Evolutionary conservation across 2,113 vertebrate genomes (phyloP).

Genomic region (Phalacrocorax carbo): DNA sequence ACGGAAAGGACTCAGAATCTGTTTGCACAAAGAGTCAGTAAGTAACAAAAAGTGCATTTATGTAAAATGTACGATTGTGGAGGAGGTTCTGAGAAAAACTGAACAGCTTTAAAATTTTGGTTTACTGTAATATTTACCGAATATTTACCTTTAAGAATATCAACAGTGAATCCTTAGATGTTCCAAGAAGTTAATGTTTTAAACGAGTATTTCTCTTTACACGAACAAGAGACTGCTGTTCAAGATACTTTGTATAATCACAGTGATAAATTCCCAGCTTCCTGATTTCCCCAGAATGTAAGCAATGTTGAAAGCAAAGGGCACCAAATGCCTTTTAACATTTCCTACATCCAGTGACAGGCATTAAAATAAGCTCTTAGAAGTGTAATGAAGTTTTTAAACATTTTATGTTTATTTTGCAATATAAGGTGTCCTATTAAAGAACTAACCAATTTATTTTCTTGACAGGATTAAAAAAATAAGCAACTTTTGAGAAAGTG

Average conservation of each 20-base stretch:
- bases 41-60: not conserved
- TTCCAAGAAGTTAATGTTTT: not conserved
- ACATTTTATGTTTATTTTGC: not conserved
- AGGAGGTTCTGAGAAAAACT: not conserved
- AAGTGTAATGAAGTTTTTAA: slow-evolving; percentile 7
- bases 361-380: slow-evolving; percentile 14
- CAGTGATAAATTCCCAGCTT: not conserved
- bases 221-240: not conserved
- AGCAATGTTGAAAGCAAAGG: slow-evolving; percentile 3
- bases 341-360: not conserved
- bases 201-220: not conserved
- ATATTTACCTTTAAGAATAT: not conserved
- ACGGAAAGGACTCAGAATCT: not conserved
- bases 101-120: not conserved
- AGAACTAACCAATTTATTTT: not conserved
- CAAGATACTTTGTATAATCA: not conserved
- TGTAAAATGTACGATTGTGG: not conserved
- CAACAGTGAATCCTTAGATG: not conserved
- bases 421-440: not conserved
- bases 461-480: not conserved
- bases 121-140: not conserved
- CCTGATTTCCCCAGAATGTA: not conserved
- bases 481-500: not conserved
- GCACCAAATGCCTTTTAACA: slow-evolving; percentile 1
- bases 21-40: not conserved